Evolutionary conservation across 2,888 invertebrate genomes (phyloP).

Genomic region (Tiliacea citrago): DNA sequence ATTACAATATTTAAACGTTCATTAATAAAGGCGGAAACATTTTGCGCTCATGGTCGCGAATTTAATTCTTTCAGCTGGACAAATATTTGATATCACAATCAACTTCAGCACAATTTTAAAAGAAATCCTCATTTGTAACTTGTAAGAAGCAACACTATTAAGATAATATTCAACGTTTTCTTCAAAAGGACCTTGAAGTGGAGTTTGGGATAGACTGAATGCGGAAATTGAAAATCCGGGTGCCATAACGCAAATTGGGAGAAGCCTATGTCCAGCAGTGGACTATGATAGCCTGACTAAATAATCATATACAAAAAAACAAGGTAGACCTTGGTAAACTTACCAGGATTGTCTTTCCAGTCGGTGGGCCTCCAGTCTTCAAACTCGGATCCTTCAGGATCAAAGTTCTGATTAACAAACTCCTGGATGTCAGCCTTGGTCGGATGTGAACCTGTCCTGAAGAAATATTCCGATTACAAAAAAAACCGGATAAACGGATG

Average conservation of each 20-base stretch:
- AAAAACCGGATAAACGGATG: neutral
- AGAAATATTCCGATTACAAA: slow-evolving; percentile 69
- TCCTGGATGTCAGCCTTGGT: slow-evolving; percentile 86
- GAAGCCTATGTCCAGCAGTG: too few relatives aligned
- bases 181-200: neutral
- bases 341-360: slow-evolving; percentile 93
- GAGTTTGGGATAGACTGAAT: neutral
- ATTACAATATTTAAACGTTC: too few relatives aligned
- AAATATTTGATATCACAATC: slow-evolving; percentile 23
- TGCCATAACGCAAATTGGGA: neutral
- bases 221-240: too few relatives aligned
- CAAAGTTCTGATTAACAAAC: slow-evolving; percentile 92
- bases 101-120: neutral
- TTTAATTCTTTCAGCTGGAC: slow-evolving; percentile 17
- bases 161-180: neutral
- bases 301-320: neutral
- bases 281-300: neutral
- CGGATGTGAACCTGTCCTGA: slow-evolving; percentile 88
- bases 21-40: slow-evolving; percentile 2
- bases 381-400: slow-evolving; percentile 94
- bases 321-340: slow-evolving; percentile 41
- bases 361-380: slow-evolving; percentile 93
- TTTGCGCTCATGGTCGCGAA: slow-evolving; percentile 26
- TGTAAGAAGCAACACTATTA: neutral
- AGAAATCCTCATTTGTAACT: neutral